Evolutionary conservation across 2,888 invertebrate species (phyloP).

Genomic region (Osmoderma eremita): DNA sequence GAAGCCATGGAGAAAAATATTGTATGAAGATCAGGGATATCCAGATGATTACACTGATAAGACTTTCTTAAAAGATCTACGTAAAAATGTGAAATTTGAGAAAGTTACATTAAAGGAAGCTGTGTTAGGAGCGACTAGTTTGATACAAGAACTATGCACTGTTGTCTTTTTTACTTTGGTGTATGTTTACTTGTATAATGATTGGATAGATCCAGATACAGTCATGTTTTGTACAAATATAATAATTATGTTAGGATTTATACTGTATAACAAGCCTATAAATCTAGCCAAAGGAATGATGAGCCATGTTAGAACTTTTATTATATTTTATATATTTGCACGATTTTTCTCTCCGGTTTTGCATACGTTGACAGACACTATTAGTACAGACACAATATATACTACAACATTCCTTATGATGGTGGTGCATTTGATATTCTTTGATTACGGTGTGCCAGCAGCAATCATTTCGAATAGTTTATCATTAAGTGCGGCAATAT

Average conservation of each 20-base stretch:
- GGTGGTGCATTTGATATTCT: conserved; percentile 87
- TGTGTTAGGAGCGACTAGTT: conserved; percentile 77
- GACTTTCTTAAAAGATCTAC: conserved; percentile 85
- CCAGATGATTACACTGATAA: conserved; percentile 94
- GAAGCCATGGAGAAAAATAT: conserved; percentile 84
- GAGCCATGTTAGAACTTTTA: conserved; percentile 75
- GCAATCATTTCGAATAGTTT: conserved; percentile 91
- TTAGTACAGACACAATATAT: conserved; percentile 97
- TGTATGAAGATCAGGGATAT: conserved; percentile 87
- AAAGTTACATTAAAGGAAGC: conserved; percentile 78
- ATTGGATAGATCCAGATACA: conserved; percentile 71
- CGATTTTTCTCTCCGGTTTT: conserved; percentile 90
- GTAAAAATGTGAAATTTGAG: conserved; percentile 83
- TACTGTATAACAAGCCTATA: conserved; percentile 66
- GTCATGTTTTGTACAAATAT: conserved; percentile 70
- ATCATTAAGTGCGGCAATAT: conserved; percentile 94
- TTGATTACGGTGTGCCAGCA: conserved; percentile 89
- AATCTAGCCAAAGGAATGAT: conserved; percentile 41
- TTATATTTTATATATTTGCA: conserved; percentile 86
- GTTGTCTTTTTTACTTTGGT: conserved; percentile 78
- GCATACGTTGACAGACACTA: conserved; percentile 94
- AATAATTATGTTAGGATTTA: conserved; percentile 71
- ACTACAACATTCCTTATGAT: conserved; percentile 91
- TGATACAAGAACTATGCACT: conserved; percentile 83
- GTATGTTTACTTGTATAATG: conserved; percentile 78